Percentiles rank a stretch among this genome's conserved stretches.
Conservation (phyloP, 1,140 invertebrate genomes). For the Forficula auricularia region DNA sequence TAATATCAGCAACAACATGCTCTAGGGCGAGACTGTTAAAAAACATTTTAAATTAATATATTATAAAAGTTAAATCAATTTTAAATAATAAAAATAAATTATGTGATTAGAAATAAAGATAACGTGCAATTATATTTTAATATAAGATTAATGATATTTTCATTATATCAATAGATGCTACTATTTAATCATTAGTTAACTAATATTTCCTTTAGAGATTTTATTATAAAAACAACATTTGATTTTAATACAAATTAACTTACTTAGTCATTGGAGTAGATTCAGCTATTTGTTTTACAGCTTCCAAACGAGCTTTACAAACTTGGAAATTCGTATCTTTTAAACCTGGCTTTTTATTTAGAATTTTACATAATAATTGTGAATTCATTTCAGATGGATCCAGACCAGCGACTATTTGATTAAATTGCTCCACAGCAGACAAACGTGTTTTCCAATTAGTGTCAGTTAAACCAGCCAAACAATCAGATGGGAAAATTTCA, state of each 20-base stretch:
- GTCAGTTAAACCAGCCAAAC: slow-evolving; percentile 50
- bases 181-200: no score
- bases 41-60: slow-evolving; percentile 8
- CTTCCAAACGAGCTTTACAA: slow-evolving; percentile 63
- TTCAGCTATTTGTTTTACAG: slow-evolving; percentile 57
- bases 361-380: slow-evolving; percentile 53
- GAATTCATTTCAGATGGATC: slow-evolving; percentile 44
- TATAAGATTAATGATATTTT: no score
- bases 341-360: slow-evolving; percentile 75
- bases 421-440: slow-evolving; percentile 54
- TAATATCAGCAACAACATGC: slow-evolving; percentile 57
- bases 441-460: slow-evolving; percentile 75
- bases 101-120: not conserved
- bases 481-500: slow-evolving; percentile 39
- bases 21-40: slow-evolving; percentile 45
- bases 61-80: not conserved
- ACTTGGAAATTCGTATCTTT: slow-evolving; percentile 90
- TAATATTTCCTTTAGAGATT: no score
- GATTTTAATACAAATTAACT: no score
- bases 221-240: no score
- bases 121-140: no score
- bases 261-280: slow-evolving; percentile 51
- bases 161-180: no score
- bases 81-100: slow-evolving; percentile 1
- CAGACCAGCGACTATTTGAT: slow-evolving; percentile 40